Conservation (phyloP, 92 coral and sea anemone genomes). For the Actinostola sp. region DNA sequence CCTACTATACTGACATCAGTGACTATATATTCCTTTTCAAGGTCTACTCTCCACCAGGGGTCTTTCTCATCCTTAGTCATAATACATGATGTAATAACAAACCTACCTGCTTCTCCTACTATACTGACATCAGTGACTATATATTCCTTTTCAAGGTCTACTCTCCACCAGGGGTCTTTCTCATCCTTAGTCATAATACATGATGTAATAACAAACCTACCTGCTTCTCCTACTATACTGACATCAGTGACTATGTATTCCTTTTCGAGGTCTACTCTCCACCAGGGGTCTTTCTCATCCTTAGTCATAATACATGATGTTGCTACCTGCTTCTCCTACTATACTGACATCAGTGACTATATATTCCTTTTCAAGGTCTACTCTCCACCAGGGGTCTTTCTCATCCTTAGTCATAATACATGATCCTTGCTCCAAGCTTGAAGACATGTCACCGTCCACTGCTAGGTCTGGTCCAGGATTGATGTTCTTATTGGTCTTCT, state of each 20-base stretch:
- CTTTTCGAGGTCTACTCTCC: conserved; percentile 68
- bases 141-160: no score
- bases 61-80: no score
- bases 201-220: conserved; percentile 24
- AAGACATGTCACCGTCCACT: conserved; percentile 76
- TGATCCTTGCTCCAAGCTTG: conserved; percentile 59
- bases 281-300: conserved; percentile 78
- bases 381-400: conserved; percentile 82
- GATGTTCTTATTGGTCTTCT: conserved; percentile 23
- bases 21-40: no score
- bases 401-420: conserved; percentile 71
- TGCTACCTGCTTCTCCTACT: conserved; percentile 66
- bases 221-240: conserved; percentile 73
- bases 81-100: no score
- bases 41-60: no score
- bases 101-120: no score
- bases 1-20: no score
- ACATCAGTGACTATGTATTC: conserved; percentile 73
- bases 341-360: conserved; percentile 80
- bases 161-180: no score
- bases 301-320: conserved; percentile 40
- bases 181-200: no score
- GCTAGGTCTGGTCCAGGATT: conserved; percentile 64
- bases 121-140: no score
- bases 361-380: conserved; percentile 66